Percentiles rank a stretch among this genome's conserved stretches.
Evolutionary conservation across 2,888 invertebrate species (phyloP).

Genomic region (Leptopilina myrica): DNA sequence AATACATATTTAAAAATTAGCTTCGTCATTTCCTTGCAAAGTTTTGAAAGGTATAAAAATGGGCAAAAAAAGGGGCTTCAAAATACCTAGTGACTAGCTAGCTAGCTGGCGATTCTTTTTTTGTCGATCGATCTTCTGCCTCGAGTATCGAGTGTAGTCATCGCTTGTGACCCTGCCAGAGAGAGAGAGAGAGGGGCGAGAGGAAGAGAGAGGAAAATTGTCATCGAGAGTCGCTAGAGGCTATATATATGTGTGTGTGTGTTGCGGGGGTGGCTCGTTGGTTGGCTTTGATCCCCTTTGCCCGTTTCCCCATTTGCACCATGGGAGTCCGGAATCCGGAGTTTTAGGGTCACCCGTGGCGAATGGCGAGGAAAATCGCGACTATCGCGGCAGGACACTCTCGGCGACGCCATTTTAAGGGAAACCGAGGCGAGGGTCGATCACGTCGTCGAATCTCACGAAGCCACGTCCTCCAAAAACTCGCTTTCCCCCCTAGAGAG

Average conservation of each 20-base stretch:
- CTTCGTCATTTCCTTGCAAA: neutral
- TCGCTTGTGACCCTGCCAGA: constrained; percentile 37
- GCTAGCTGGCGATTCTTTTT: constrained; percentile 23
- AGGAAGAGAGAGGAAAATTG: neutral
- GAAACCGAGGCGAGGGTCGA: constrained; percentile 35
- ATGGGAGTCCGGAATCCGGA: constrained; percentile 40
- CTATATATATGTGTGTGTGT: neutral
- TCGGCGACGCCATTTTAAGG: constrained; percentile 39
- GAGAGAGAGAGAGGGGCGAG: neutral
- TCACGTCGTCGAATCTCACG: constrained; percentile 22
- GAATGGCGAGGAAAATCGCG: constrained; percentile 45
- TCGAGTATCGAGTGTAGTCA: constrained; percentile 31
- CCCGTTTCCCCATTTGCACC: constrained; percentile 39
- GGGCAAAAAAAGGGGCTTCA: constrained; percentile 2
- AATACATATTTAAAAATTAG: no score
- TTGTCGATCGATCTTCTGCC: constrained; percentile 34
- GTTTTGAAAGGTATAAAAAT: neutral
- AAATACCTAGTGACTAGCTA: constrained; percentile 19
- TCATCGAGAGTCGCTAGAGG: constrained; percentile 33
- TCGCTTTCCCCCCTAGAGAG: constrained; percentile 14
- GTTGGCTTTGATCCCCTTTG: constrained; percentile 27
- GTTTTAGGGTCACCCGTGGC: constrained; percentile 42
- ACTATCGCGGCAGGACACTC: constrained; percentile 41
- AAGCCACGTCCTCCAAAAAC: constrained; percentile 23
- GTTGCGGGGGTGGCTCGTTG: constrained; percentile 16